These are phyloP conservation scores for Remorina albescens DNA, from an alignment of 2,797 vertebrate genomes.

Conservation along the genomic window DNA sequence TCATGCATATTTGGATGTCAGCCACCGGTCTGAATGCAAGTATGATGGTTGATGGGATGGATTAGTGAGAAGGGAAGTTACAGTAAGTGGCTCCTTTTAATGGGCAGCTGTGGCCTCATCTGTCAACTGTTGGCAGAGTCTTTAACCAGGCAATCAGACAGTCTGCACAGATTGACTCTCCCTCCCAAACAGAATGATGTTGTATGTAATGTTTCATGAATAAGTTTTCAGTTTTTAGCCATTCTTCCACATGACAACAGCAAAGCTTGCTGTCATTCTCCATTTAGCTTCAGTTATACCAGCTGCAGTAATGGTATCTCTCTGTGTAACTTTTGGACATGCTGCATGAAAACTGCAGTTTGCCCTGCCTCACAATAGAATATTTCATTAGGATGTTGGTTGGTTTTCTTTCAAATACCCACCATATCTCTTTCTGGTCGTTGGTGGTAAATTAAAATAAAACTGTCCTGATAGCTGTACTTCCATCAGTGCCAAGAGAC, in stretches of 20 bases:
- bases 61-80: slow-evolving; percentile 68
- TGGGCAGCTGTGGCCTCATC: slow-evolving; percentile 74
- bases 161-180: not conserved
- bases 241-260: slow-evolving; percentile 12
- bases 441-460: slow-evolving; percentile 50
- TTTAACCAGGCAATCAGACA: slow-evolving; percentile 32
- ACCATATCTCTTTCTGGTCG: slow-evolving; percentile 28
- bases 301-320: slow-evolving; percentile 29
- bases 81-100: slow-evolving; percentile 71
- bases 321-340: slow-evolving; percentile 30
- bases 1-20: slow-evolving; percentile 38
- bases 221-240: slow-evolving; percentile 8
- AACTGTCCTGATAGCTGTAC: slow-evolving; percentile 71
- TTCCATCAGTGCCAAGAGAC: slow-evolving; percentile 67
- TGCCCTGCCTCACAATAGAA: slow-evolving; percentile 40
- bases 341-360: slow-evolving; percentile 1
- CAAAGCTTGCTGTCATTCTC: slow-evolving; percentile 22
- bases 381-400: slow-evolving; percentile 51
- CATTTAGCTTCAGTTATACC: slow-evolving; percentile 32
- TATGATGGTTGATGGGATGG: slow-evolving; percentile 54
- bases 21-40: slow-evolving; percentile 48
- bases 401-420: not conserved
- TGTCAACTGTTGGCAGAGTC: slow-evolving; percentile 54
- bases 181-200: not conserved
- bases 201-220: not conserved